phyloP scores from a whole-genome alignment of 2,113 vertebrate species.

The Canis aureus region DNA sequence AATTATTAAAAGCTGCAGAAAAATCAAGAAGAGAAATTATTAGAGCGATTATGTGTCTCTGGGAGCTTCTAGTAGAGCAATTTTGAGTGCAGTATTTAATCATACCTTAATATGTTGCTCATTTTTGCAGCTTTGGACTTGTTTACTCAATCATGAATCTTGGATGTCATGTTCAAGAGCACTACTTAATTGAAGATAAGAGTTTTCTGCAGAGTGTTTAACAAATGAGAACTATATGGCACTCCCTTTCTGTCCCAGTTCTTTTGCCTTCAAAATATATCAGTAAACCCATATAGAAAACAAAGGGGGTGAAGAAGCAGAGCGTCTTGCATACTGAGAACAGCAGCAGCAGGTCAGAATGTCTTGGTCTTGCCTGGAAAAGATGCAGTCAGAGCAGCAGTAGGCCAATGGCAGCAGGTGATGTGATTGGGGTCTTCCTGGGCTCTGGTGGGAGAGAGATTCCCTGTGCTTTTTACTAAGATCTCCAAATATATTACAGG shows the following conservation, averaged over 20 bases:
- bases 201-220: constrained; percentile 25
- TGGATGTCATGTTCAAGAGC: neutral
- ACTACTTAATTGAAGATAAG: constrained; percentile 3
- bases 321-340: neutral
- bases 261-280: neutral
- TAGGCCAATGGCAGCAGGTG: neutral
- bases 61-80: neutral
- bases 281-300: neutral
- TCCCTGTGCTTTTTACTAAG: neutral
- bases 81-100: constrained; percentile 11
- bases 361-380: neutral
- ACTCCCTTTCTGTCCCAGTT: neutral
- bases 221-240: neutral
- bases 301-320: neutral
- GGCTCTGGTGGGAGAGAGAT: neutral
- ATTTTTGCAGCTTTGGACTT: neutral
- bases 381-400: neutral
- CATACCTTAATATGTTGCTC: neutral
- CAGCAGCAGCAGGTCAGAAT: neutral
- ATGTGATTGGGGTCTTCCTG: neutral
- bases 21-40: neutral
- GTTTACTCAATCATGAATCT: neutral
- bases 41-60: neutral
- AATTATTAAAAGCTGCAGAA: neutral
- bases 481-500: neutral